phyloP scores from a whole-genome alignment of 1,140 invertebrate genomes.

The Nasonia giraulti region DNA sequence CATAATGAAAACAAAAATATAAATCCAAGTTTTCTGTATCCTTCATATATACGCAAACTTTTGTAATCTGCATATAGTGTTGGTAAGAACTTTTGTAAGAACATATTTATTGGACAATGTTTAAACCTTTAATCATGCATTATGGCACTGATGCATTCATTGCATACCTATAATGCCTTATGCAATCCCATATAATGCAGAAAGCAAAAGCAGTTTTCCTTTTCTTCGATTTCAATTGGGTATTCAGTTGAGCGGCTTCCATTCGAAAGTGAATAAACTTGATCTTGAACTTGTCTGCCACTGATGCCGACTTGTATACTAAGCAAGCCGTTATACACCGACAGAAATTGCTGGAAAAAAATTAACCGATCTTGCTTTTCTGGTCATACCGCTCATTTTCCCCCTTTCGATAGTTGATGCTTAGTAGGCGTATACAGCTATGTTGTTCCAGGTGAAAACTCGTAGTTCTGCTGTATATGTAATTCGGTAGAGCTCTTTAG shows the following conservation, averaged over 20 bases:
- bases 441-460: neutral
- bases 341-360: neutral
- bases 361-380: neutral
- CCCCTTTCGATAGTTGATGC: neutral
- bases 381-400: neutral
- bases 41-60: no score
- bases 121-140: neutral
- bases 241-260: neutral
- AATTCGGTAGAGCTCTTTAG: neutral
- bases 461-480: neutral
- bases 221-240: neutral
- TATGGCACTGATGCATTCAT: no score
- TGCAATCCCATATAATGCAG: conserved; percentile 5
- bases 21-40: no score
- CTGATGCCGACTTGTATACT: neutral
- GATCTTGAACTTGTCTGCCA: conserved; percentile 40
- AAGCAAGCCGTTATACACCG: neutral
- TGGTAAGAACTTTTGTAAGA: no score
- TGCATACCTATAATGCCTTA: neutral
- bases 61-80: no score
- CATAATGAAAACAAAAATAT: no score
- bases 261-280: conserved; percentile 47
- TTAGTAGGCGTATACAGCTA: neutral
- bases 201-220: neutral
- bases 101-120: no score